A percentile compares a stretch with the other conserved stretches of the same genome.
phyloP scores from a whole-genome alignment of 2,797 vertebrate genomes.

The Tragelaphus oryx region DNA sequence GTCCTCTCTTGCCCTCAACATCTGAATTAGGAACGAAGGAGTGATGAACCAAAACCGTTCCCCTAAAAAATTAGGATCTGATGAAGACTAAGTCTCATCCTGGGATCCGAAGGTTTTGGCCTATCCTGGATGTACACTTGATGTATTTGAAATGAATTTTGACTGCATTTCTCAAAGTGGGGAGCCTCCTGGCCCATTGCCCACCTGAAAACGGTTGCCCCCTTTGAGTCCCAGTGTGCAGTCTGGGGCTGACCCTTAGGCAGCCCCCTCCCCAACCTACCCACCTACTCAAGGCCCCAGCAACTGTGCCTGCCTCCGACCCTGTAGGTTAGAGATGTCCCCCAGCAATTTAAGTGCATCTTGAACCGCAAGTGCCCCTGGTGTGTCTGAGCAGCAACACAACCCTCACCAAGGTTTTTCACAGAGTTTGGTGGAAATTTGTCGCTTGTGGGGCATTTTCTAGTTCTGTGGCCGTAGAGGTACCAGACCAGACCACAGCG shows the following conservation, averaged over 20 bases:
- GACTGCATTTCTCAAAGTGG: not conserved
- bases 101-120: constrained; percentile 28
- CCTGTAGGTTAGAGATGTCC: not conserved
- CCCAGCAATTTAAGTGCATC: not conserved
- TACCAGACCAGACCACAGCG: not conserved
- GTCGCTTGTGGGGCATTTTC: not conserved
- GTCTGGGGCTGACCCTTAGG: not conserved
- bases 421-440: not conserved
- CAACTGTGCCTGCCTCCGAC: not conserved
- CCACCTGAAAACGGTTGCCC: not conserved
- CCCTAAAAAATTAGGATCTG: not conserved
- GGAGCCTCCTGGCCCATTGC: not conserved
- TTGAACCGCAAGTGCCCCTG: constrained; percentile 71
- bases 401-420: constrained; percentile 38
- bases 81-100: constrained; percentile 10
- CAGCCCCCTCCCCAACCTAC: not conserved
- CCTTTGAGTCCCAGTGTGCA: not conserved
- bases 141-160: not conserved
- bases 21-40: constrained; percentile 41
- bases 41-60: not conserved
- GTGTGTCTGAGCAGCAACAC: constrained; percentile 52
- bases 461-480: not conserved
- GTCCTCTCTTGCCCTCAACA: constrained; percentile 51
- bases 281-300: not conserved
- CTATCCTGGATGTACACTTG: constrained; percentile 42